These are phyloP conservation scores for Scolopax rusticola DNA, from an alignment of 2,797 vertebrate species.

Conservation along the genomic window DNA sequence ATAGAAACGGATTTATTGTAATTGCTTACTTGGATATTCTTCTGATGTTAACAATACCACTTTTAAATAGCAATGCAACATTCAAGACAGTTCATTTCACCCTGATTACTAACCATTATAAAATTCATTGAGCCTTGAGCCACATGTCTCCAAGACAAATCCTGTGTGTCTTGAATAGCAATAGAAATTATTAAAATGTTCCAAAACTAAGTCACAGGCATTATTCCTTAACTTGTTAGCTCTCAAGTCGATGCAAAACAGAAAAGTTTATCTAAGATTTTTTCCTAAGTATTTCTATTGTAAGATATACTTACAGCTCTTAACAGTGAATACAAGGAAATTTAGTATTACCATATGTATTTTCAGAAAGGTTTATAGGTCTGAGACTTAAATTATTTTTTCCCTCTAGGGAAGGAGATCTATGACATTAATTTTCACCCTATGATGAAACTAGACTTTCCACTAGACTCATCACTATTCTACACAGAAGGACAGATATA, in stretches of 20 bases:
- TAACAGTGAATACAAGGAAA: neutral
- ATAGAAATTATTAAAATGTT: constrained; percentile 31
- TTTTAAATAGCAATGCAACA: constrained; percentile 50
- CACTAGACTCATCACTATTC: neutral
- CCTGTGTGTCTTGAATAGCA: constrained; percentile 18
- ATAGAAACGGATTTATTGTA: constrained; percentile 16
- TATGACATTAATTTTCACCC: neutral
- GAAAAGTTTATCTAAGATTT: neutral
- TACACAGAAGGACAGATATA: neutral
- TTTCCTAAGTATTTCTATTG: neutral
- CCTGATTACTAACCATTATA: constrained; percentile 38
- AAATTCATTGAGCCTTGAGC: constrained; percentile 40
- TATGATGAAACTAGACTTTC: neutral
- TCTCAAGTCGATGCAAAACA: neutral
- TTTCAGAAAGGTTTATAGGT: neutral
- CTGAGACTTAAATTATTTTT: neutral
- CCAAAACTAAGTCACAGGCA: neutral
- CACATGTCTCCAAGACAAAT: constrained; percentile 11
- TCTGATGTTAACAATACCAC: neutral
- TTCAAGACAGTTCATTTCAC: constrained; percentile 51
- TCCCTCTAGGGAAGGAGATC: neutral
- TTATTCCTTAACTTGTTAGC: neutral
- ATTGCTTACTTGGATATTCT: neutral
- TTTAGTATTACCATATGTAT: neutral
- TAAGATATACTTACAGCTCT: neutral